These are phyloP conservation scores for Nephotettix cincticeps DNA, from an alignment of 1,140 invertebrate genomes.

Conservation along the genomic window DNA sequence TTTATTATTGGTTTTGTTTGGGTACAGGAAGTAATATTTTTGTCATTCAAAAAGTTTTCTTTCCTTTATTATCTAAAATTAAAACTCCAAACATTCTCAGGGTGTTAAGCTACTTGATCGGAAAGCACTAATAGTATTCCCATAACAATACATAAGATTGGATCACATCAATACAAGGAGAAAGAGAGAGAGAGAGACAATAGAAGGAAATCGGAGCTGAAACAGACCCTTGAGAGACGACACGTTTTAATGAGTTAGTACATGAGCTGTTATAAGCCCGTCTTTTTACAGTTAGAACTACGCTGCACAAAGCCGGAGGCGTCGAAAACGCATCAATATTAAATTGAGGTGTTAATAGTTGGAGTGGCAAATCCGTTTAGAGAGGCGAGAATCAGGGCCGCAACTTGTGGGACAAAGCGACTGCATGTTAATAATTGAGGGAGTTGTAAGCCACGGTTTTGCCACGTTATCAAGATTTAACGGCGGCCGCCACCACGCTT, in stretches of 20 bases:
- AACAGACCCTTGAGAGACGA: not conserved
- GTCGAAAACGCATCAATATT: conserved; percentile 5
- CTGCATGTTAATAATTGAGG: not conserved
- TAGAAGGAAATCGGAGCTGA: too few species aligned
- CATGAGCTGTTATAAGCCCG: not conserved
- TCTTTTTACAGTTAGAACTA: not conserved
- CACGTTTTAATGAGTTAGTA: not conserved
- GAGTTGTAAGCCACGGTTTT: not conserved
- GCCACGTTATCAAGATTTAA: not conserved
- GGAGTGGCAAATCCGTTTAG: conserved; percentile 9
- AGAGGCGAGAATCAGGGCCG: not conserved
- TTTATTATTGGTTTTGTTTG: too few species aligned
- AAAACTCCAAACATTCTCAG: too few species aligned
- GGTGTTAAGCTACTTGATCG: too few species aligned
- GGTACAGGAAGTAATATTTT: too few species aligned
- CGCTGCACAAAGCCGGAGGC: not conserved
- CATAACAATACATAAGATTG: too few species aligned
- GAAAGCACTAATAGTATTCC: too few species aligned
- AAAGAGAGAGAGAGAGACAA: too few species aligned
- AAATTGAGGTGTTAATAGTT: conserved; percentile 7
- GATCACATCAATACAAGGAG: too few species aligned
- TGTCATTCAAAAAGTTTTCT: too few species aligned
- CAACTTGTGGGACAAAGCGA: not conserved
- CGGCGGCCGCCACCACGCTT: too few species aligned
- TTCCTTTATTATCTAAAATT: too few species aligned